Evolutionary conservation across 2,888 invertebrate genomes (phyloP), one percentile per base, ranked within the genome.

Genomic region (Rhyacophila evoluta): DNA sequence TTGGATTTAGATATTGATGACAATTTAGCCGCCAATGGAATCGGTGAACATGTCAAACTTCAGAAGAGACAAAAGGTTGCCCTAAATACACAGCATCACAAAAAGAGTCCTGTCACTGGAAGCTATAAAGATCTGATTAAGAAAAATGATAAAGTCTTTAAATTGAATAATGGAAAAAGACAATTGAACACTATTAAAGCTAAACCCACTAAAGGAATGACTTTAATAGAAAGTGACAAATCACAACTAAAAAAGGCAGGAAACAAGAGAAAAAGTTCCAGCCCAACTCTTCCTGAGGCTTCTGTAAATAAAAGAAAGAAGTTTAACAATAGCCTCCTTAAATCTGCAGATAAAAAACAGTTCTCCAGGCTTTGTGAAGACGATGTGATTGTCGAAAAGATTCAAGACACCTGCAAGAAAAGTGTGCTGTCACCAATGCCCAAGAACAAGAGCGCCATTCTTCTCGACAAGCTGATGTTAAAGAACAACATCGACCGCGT

Each of bases 401-500:
- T 79, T 38, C 55, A 82, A 74, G 74, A 81, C 19, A 41, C n/a
- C 27, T 36, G 55, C 12, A 80, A 82, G 73, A 80, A 75, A 28
- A 75, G 67, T 75, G 69, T 75, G 8, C 28, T 79, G 11, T n/a
- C 75, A 36, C 41, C 78, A 33, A 36, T 81, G 76, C 87, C 88
- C 39, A 89, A 88, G 85, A 88, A 85, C 81, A 89, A 89, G 85
- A 89, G 89, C 83, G 89, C 89, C 5, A 84, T 89, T 72, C 84
- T 91, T 41, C 86, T 91, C n/a, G 91, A 92, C 83, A 90, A 89
- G 84, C 86, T 91, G 69, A 86, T 91, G 81, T 87, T 89, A 81
- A 91, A 91, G 85, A 92, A 91, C 84, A 91, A 90, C 84, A 88
- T 92, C 67, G 92, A 92, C 80, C 87, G 91, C 83, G 86, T 86